Conservation (phyloP, 53 echinoderm and acorn worm species). For the Hippasteria phrygiana region DNA sequence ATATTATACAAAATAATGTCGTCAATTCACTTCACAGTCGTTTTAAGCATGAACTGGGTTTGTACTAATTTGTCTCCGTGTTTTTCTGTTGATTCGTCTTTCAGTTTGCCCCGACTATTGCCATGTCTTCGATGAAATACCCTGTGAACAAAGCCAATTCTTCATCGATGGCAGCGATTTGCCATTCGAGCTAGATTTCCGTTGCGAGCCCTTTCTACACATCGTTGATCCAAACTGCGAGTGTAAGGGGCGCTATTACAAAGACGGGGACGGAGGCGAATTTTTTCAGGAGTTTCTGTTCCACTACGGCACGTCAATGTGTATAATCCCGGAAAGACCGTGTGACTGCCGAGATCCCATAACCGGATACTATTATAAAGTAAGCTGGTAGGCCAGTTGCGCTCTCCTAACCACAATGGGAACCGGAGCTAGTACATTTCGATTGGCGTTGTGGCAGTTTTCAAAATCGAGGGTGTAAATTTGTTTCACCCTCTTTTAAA, state of each 20-base stretch:
- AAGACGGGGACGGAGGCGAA: conserved; percentile 38
- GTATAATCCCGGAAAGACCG: not conserved
- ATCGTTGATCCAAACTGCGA: not conserved
- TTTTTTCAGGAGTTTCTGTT: not conserved
- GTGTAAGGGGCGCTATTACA: conserved; percentile 28
- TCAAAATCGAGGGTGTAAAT: no score
- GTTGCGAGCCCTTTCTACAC: not conserved
- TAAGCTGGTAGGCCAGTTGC: not conserved
- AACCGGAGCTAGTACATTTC: not conserved
- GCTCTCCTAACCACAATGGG: not conserved
- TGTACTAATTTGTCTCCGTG: no score
- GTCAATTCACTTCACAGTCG: no score
- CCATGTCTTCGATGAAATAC: not conserved
- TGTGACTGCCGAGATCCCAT: conserved; percentile 1
- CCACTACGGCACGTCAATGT: conserved; percentile 24
- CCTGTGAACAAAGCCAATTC: not conserved
- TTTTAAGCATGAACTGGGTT: no score
- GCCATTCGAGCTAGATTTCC: not conserved
- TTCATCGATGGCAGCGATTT: no score
- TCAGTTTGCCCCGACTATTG: conserved; percentile 18
- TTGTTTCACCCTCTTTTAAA: no score
- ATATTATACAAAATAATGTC: no score
- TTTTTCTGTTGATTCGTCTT: not conserved
- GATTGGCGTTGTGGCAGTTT: no score
- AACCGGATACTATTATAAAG: not conserved